These are phyloP conservation scores for Ophioninae sp. DNA, from an alignment of 2,888 invertebrate genomes.

Conservation along the genomic window DNA sequence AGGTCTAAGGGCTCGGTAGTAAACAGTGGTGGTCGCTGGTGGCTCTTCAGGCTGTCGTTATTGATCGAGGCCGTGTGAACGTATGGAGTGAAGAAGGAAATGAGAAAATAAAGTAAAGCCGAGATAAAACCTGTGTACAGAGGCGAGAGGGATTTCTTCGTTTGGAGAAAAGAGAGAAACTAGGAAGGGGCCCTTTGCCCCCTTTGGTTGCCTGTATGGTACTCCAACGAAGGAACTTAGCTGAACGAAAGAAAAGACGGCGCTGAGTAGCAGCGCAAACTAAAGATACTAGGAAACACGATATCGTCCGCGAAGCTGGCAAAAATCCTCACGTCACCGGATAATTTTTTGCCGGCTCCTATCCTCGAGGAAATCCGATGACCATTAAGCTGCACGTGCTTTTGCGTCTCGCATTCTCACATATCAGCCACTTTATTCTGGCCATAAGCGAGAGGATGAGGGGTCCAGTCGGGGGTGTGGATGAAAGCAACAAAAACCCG, in stretches of 20 bases:
- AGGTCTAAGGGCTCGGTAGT: slow-evolving; percentile 67
- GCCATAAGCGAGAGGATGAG: slow-evolving; percentile 34
- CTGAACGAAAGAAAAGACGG: slow-evolving; percentile 17
- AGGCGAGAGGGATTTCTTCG: slow-evolving; percentile 9
- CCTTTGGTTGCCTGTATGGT: slow-evolving; percentile 5
- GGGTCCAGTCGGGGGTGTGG: slow-evolving; percentile 16
- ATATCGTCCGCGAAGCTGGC: slow-evolving; percentile 26
- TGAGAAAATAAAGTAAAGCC: slow-evolving; percentile 27
- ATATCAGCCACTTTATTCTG: slow-evolving; percentile 25
- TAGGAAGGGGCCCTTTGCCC: slow-evolving; percentile 47
- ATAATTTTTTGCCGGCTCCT: slow-evolving; percentile 40
- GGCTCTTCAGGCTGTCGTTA: slow-evolving; percentile 70
- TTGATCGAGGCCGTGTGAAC: slow-evolving; percentile 54
- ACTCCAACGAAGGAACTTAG: slow-evolving; percentile 12
- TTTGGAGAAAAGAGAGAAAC: slow-evolving; percentile 22
- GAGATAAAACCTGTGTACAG: slow-evolving; percentile 16
- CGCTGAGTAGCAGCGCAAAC: slow-evolving; percentile 15
- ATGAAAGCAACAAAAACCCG: slow-evolving; percentile 29
- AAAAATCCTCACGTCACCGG: slow-evolving; percentile 45
- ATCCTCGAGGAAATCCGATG: slow-evolving; percentile 49
- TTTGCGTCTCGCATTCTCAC: slow-evolving; percentile 36
- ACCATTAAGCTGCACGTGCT: slow-evolving; percentile 55
- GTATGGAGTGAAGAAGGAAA: slow-evolving; percentile 29
- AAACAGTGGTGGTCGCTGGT: slow-evolving; percentile 68
- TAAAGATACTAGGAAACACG: slow-evolving; percentile 9